Conservation (phyloP, 2,888 invertebrate species). For the Microctonus hyperodae region DNA sequence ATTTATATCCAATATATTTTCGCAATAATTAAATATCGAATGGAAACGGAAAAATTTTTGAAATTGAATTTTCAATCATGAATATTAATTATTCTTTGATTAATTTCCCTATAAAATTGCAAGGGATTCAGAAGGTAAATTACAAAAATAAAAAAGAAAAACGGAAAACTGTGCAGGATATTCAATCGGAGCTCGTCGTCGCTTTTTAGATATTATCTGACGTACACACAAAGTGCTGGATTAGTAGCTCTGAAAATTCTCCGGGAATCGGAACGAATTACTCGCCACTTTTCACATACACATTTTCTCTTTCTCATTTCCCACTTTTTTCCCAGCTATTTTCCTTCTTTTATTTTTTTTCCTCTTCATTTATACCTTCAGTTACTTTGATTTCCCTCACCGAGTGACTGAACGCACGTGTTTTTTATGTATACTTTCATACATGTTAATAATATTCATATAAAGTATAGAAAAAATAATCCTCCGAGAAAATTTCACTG, state of each 20-base stretch:
- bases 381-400: background rate
- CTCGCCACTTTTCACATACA: constrained; percentile 1
- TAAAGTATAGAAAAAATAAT: too few species aligned
- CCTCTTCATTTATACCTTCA: background rate
- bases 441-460: too few species aligned
- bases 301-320: background rate
- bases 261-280: constrained; percentile 22
- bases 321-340: background rate
- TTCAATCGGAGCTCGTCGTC: background rate
- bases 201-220: constrained; percentile 26
- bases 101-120: too few species aligned
- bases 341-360: background rate
- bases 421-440: too few species aligned
- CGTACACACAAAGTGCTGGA: background rate
- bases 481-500: too few species aligned
- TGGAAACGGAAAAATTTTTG: too few species aligned
- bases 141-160: background rate
- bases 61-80: too few species aligned
- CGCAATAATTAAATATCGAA: too few species aligned
- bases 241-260: constrained; percentile 11
- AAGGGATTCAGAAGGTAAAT: constrained; percentile 9
- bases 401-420: background rate
- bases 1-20: too few species aligned
- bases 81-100: too few species aligned
- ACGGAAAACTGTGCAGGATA: background rate